Evolutionary conservation across 2,797 vertebrate species (phyloP).

Genomic region (Oreochromis grahami): DNA sequence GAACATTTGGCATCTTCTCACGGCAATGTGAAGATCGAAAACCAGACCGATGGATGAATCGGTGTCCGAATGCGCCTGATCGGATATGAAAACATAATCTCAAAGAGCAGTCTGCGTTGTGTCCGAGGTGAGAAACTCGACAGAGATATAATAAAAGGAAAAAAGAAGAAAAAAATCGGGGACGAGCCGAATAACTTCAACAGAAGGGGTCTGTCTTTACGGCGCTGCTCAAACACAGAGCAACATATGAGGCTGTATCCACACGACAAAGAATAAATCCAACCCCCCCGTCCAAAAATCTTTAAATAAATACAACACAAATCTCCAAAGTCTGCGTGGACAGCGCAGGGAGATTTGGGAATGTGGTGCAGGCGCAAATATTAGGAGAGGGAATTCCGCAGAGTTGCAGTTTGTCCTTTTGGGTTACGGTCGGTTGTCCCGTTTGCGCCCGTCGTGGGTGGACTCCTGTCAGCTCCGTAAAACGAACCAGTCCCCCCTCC

Average conservation of each 20-base stretch:
- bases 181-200: slow-evolving; percentile 37
- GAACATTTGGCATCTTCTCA: slow-evolving; percentile 37
- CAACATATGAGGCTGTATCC: slow-evolving; percentile 39
- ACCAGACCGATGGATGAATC: neutral
- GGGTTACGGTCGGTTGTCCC: slow-evolving; percentile 48
- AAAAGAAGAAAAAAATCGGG: neutral
- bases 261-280: slow-evolving; percentile 16
- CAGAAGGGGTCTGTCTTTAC: neutral
- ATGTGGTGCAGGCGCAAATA: neutral
- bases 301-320: neutral
- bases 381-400: slow-evolving; percentile 26
- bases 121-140: neutral
- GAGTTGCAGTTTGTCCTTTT: slow-evolving; percentile 34
- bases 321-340: slow-evolving; percentile 19
- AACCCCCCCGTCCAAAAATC: neutral
- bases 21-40: neutral
- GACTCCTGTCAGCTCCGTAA: slow-evolving; percentile 40
- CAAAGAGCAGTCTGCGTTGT: slow-evolving; percentile 51
- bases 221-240: slow-evolving; percentile 14
- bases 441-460: slow-evolving; percentile 46
- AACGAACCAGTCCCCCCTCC: slow-evolving; percentile 15
- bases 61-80: slow-evolving; percentile 19
- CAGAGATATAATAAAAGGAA: neutral
- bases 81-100: slow-evolving; percentile 38
- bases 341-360: neutral